Evolutionary conservation across 1,140 invertebrate species (phyloP).

Genomic region (Augochlora pura): DNA sequence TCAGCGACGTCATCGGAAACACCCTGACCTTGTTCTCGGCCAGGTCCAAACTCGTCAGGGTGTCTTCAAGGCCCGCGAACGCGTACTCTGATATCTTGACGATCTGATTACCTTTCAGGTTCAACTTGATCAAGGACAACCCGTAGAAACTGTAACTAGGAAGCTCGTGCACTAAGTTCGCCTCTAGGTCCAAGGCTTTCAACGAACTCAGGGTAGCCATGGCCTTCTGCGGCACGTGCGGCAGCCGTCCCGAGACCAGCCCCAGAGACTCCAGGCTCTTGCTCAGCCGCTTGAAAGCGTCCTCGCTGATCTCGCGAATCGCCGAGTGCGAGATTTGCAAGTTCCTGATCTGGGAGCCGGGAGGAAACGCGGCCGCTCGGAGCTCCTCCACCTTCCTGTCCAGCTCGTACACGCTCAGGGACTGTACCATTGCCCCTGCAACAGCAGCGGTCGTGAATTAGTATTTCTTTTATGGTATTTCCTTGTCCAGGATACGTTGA

Average conservation of each 20-base stretch:
- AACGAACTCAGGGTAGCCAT: constrained; percentile 88
- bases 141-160: constrained; percentile 93
- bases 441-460: background rate
- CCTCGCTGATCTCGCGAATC: constrained; percentile 87
- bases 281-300: constrained; percentile 87
- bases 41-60: constrained; percentile 90
- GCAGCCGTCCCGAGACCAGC: constrained; percentile 89
- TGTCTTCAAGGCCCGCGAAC: constrained; percentile 90
- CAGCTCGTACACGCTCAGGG: constrained; percentile 92
- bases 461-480: too few relatives aligned
- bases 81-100: constrained; percentile 90
- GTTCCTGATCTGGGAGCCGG: constrained; percentile 86
- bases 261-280: constrained; percentile 90
- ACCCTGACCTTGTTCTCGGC: constrained; percentile 91
- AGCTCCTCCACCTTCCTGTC: constrained; percentile 89
- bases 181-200: constrained; percentile 89
- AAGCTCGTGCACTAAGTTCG: constrained; percentile 90
- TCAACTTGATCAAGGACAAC: constrained; percentile 89
- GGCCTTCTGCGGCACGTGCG: constrained; percentile 90
- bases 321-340: constrained; percentile 91
- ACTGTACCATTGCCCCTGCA: constrained; percentile 83
- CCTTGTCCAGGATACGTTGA: too few relatives aligned
- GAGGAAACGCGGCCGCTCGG: constrained; percentile 86
- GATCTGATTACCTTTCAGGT: constrained; percentile 90
- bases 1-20: constrained; percentile 90